Conservation (phyloP, 1,140 invertebrate species). For the Drosophila leontia region DNA sequence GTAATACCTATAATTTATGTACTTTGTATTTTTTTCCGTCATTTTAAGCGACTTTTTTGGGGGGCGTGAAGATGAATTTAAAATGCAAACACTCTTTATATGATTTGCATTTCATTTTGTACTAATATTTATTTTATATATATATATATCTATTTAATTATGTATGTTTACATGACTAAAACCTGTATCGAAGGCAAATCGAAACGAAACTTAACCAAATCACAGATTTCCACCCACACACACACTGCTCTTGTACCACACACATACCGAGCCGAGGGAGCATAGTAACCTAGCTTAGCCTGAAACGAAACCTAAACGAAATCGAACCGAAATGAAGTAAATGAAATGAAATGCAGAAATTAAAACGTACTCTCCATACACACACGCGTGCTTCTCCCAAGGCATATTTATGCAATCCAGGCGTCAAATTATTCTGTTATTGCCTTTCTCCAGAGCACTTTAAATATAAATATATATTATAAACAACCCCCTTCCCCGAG, state of each 20-base stretch:
- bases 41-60: constrained; percentile 22
- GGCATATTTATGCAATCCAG: constrained; percentile 47
- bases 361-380: constrained; percentile 12
- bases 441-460: constrained; percentile 58
- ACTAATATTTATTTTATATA: constrained; percentile 73
- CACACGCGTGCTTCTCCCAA: constrained; percentile 50
- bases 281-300: constrained; percentile 57
- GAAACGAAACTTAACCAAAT: constrained; percentile 50
- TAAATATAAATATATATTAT: constrained; percentile 7
- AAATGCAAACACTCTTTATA: constrained; percentile 27
- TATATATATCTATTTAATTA: constrained; percentile 59
- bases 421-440: constrained; percentile 55
- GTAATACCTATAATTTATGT: constrained; percentile 19
- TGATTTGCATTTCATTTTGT: constrained; percentile 75
- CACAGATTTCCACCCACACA: constrained; percentile 37
- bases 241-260: constrained; percentile 26
- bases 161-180: constrained; percentile 49
- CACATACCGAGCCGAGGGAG: constrained; percentile 20
- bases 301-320: constrained; percentile 6
- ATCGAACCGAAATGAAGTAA: constrained; percentile 7
- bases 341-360: not conserved
- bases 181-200: constrained; percentile 42
- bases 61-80: constrained; percentile 49
- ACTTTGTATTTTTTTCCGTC: constrained; percentile 39
- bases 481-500: not conserved